Conservation (phyloP, 2,888 invertebrate genomes). For the Campoletis raptor region DNA sequence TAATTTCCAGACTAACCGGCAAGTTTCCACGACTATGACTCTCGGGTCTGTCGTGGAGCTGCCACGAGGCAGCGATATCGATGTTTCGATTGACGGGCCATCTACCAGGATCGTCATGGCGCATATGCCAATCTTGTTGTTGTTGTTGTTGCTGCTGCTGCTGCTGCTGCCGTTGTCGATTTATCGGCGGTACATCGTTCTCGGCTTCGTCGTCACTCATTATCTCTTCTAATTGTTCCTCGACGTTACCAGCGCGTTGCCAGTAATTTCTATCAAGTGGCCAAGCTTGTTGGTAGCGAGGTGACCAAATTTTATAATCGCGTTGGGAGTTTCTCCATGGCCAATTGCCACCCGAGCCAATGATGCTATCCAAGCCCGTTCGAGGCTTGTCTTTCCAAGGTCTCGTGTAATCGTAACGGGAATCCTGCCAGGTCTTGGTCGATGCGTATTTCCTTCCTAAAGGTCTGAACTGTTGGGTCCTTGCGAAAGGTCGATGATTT, state of each 20-base stretch:
- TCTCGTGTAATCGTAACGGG: conserved; percentile 70
- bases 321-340: conserved; percentile 68
- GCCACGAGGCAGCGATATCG: conserved; percentile 62
- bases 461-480: conserved; percentile 71
- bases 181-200: conserved; percentile 13
- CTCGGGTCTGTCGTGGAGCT: conserved; percentile 57
- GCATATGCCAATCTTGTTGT: conserved; percentile 34
- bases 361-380: conserved; percentile 47
- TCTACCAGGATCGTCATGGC: conserved; percentile 14
- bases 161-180: conserved; percentile 48
- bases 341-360: conserved; percentile 62
- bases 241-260: conserved; percentile 44
- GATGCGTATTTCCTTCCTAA: conserved; percentile 71
- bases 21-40: conserved; percentile 41
- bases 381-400: conserved; percentile 70
- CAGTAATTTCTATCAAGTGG: conserved; percentile 58
- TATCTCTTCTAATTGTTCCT: conserved; percentile 55
- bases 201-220: conserved; percentile 44
- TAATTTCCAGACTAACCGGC: conserved; percentile 47
- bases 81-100: conserved; percentile 62
- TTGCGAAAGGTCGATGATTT: conserved; percentile 56
- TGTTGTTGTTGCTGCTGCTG: not conserved
- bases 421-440: conserved; percentile 74
- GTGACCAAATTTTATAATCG: conserved; percentile 71
- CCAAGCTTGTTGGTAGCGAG: conserved; percentile 64